Evolutionary conservation across 2,113 vertebrate genomes (phyloP), one percentile per base, ranked within the genome.

Genomic region (Pelecanoides urinatrix): DNA sequence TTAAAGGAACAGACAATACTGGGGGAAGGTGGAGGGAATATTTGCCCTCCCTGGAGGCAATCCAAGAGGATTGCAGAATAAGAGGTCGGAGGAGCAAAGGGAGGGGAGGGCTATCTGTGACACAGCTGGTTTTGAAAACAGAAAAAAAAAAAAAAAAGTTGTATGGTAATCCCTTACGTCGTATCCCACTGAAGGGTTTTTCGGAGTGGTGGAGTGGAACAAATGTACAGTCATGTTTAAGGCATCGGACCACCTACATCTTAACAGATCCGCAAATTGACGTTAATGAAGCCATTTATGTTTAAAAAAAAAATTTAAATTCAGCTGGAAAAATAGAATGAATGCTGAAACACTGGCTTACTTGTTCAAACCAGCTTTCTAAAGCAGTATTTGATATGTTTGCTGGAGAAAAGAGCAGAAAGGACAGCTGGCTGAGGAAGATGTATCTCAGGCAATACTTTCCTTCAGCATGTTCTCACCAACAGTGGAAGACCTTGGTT

Each of bases 261-360:
- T 95, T 61, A 95, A 91, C 91, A 96, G 96, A 90, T 93, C 94
- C 10, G 7, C 96, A 97, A 96, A 93, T 96, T 44, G 87, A 95
- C 7, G 2, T 79, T 97, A 96, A 96, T 92, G 92, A 92, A 81
- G 79, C 91, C 91, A 86, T 95, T 97, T 95, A 53, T 45, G 79
- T n/a, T 81, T 34, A 0, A 83, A 81, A 88, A 86, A 82, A 82
- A 71, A 49, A n/a, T 93, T 89, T 47, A 73, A 95, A 94, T 97
- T 96, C 96, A 95, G 91, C 95, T 97, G 97, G 89, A 95, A 97
- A 97, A 97, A 96, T 91, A 97, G 95, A 96, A 94, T 80, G 75
- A 90, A n/a, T 23, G 63, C 42, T 94, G 79, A 81, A 96, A 96
- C 92, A 70, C 85, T 91, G 92, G n/a, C 78, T 95, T 42, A 9